Evolutionary conservation across 2,113 vertebrate genomes (phyloP), one percentile per base, ranked within the genome.

Genomic region (Himantopus leucocephalus): DNA sequence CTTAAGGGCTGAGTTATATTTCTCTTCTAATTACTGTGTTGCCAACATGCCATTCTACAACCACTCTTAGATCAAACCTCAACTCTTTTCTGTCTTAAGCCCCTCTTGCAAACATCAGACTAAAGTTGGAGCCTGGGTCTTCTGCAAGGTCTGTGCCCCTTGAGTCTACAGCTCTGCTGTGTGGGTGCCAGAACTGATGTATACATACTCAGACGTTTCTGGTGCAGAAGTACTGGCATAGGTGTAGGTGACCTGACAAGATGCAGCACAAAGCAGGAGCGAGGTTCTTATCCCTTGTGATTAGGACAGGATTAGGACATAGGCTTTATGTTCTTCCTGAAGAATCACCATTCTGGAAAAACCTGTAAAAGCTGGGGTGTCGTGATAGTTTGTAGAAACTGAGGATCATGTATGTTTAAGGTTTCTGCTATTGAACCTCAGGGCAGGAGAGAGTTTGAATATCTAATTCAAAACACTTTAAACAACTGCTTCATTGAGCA

Each of bases 401-500:
- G 74, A 59, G 50, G 68, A 60, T 70, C 60, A 48, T 66, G 26
- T 90, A 70, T 94, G 68, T 91, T 94, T 92, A 91, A 94, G 45
- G 85, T 95, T 96, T 77, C 77, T 94, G 94, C 53, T 58, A 23
- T 68, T 67, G 47, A 90, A 93, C 90, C 94, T 96, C 63, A 74
- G 95, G 96, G 96, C 91, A 91, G 60, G 92, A 80, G 23, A 77
- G 48, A 64, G 56, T 90, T 96, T 96, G 84, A 94, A 68, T 95
- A 92, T 96, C 95, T 96, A 89, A 97, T 94, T 77, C 92, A 94
- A 96, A 75, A 96, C 82, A 83, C 77, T 92, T 97, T 73, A 82
- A 95, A 92, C 76, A 84, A 74, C 68, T 92, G 71, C 82, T 92
- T 96, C 74, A 84, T 66, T 94, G 88, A 93, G 88, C 92, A 88